phyloP scores from a whole-genome alignment of 2,797 vertebrate genomes.

The Saxicola maurus region DNA sequence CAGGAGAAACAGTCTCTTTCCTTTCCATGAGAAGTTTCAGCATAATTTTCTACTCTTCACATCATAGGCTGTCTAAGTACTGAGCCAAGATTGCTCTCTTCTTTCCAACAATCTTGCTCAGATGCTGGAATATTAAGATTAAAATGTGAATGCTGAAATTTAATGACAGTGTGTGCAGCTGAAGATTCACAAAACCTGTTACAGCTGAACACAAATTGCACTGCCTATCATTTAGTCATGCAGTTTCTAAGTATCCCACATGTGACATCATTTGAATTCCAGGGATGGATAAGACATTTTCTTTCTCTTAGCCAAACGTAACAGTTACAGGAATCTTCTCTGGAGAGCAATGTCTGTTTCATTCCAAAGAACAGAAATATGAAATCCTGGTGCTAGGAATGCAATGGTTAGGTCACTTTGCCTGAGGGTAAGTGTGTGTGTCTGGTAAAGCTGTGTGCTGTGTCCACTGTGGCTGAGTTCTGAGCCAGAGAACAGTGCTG shows the following conservation, averaged over 20 bases:
- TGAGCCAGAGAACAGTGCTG: neutral
- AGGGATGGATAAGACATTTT: neutral
- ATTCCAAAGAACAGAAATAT: neutral
- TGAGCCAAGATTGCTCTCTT: neutral
- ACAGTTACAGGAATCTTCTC: neutral
- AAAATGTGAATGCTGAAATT: neutral
- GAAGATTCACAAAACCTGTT: neutral
- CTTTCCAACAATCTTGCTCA: neutral
- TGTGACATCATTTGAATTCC: neutral
- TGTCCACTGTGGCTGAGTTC: neutral
- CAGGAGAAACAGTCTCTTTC: neutral
- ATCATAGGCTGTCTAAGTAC: neutral
- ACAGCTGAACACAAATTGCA: neutral
- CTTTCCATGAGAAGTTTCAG: neutral
- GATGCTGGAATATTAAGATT: neutral
- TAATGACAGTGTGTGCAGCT: neutral
- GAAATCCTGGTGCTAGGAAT: neutral
- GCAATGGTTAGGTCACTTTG: neutral
- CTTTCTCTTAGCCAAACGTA: neutral
- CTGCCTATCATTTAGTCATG: neutral
- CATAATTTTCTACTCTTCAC: neutral
- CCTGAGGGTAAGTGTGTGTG: rapidly evolving
- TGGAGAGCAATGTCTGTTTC: neutral
- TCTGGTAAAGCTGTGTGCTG: neutral
- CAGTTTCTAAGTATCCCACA: neutral